These are phyloP conservation scores for Pachyseris speciosa DNA, from an alignment of 64 coral and sea anemone species.

Conservation along the genomic window DNA sequence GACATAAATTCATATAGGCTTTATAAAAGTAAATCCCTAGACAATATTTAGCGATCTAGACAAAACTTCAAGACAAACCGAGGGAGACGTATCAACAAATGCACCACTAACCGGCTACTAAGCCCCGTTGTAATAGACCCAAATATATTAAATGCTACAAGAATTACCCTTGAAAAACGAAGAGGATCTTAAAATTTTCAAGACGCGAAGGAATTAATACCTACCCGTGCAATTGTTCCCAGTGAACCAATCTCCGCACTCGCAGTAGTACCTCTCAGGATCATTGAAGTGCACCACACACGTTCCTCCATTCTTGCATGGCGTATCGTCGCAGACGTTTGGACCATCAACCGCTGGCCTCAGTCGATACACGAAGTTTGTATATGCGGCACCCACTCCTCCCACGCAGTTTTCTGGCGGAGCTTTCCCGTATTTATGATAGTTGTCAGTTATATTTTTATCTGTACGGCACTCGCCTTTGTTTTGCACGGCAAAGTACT, in stretches of 20 bases:
- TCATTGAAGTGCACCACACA: conserved; percentile 4
- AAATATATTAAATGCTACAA: too few relatives aligned
- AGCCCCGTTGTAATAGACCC: too few relatives aligned
- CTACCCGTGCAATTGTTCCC: not conserved
- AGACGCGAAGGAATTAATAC: not conserved
- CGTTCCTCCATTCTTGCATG: not conserved
- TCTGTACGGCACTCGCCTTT: not conserved
- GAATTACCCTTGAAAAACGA: too few relatives aligned
- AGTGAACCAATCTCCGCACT: not conserved
- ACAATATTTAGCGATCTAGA: not conserved
- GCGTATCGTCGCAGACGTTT: not conserved
- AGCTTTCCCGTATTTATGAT: not conserved
- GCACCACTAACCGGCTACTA: too few relatives aligned
- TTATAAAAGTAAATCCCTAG: too few relatives aligned
- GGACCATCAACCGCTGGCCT: not conserved
- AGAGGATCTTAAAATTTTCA: too few relatives aligned
- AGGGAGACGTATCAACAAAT: too few relatives aligned
- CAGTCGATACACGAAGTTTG: conserved; percentile 8
- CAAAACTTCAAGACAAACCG: too few relatives aligned
- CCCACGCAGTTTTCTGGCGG: conserved; percentile 6
- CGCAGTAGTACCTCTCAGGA: not conserved
- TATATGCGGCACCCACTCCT: conserved; percentile 3
- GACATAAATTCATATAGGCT: too few relatives aligned
- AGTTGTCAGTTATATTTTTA: not conserved
- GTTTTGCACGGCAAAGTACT: conserved; percentile 26